Conservation (phyloP, 2,113 vertebrate genomes). For the Ammodramus savannarum region DNA sequence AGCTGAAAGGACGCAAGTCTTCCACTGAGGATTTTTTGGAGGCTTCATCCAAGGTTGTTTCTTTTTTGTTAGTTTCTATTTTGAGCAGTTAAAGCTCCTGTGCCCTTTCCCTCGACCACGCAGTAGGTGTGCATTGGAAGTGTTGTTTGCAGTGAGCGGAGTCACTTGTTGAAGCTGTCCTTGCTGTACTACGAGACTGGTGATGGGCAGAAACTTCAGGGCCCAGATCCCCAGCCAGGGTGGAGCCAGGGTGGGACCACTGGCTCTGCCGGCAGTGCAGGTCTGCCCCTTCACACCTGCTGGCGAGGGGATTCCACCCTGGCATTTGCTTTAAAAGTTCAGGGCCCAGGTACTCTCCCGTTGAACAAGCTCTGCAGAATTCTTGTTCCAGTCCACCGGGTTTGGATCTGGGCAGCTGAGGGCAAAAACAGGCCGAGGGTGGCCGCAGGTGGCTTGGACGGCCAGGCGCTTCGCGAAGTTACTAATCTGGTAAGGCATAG, state of each 20-base stretch:
- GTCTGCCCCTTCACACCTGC: neutral
- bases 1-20: constrained; percentile 82
- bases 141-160: constrained; percentile 50
- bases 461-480: neutral
- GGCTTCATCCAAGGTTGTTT: constrained; percentile 69
- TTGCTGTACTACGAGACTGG: neutral
- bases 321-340: neutral
- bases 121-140: constrained; percentile 67
- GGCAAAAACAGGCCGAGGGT: fast-evolving
- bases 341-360: neutral
- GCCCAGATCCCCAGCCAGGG: neutral
- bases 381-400: neutral
- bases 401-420: neutral
- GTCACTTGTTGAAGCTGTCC: neutral
- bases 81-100: constrained; percentile 65
- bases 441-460: neutral
- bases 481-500: neutral
- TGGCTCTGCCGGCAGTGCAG: neutral
- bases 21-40: constrained; percentile 80
- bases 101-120: constrained; percentile 69
- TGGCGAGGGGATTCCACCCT: neutral
- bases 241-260: neutral
- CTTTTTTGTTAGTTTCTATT: constrained; percentile 45
- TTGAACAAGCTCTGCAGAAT: neutral
- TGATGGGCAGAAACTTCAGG: neutral